These are phyloP conservation scores for Tricholauxania praeusta DNA, from an alignment of 2,888 invertebrate genomes.

Conservation along the genomic window DNA sequence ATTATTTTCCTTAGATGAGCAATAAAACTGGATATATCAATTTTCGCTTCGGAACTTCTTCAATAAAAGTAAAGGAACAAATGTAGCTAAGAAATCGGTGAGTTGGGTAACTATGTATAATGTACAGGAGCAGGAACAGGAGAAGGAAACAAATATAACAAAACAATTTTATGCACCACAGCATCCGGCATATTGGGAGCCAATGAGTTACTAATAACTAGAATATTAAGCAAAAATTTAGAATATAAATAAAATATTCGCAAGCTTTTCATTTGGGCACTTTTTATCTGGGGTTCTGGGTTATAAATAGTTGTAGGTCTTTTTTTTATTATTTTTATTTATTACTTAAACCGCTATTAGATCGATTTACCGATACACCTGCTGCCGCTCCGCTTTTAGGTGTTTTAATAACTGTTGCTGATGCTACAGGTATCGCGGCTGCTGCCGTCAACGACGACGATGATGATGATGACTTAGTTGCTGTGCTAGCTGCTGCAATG, in stretches of 20 bases:
- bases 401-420: background rate
- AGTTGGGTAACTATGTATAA: no score
- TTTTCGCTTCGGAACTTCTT: no score
- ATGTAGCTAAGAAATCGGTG: no score
- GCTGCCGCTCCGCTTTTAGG: slow-evolving; percentile 32
- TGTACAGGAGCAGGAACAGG: no score
- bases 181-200: no score
- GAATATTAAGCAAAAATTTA: slow-evolving; percentile 20
- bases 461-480: slow-evolving; percentile 35
- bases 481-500: slow-evolving; percentile 51
- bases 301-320: background rate
- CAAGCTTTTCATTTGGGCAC: slow-evolving; percentile 24
- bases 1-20: no score
- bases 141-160: no score
- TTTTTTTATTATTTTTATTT: slow-evolving; percentile 40
- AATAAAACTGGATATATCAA: no score
- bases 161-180: no score
- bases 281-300: background rate
- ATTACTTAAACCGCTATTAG: slow-evolving; percentile 47
- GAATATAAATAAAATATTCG: background rate
- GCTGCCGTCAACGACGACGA: slow-evolving; percentile 34
- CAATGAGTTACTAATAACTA: background rate
- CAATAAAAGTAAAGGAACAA: no score
- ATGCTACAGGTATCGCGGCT: background rate
- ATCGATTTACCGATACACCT: slow-evolving; percentile 45